Evolutionary conservation across 53 echinoderm and acorn worm genomes (phyloP).

Genomic region (Holothuria leucospilota): DNA sequence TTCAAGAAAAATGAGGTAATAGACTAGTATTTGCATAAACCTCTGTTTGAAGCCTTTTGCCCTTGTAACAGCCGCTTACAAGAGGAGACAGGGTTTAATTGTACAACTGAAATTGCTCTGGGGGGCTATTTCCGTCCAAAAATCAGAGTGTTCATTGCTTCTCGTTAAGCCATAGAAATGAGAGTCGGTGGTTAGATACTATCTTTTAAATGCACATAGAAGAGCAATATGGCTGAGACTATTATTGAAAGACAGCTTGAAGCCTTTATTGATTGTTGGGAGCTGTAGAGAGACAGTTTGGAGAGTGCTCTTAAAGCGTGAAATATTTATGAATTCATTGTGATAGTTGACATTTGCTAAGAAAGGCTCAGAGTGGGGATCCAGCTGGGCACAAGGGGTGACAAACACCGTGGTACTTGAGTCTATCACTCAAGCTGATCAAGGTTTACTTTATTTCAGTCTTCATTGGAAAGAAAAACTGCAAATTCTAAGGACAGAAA

Average conservation of each 20-base stretch:
- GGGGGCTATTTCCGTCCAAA: slow-evolving; percentile 44
- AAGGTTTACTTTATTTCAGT: no score
- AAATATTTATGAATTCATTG: slow-evolving; percentile 52
- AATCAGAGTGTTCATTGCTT: slow-evolving; percentile 32
- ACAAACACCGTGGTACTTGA: no score
- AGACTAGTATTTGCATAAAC: not conserved
- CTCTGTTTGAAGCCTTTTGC: not conserved
- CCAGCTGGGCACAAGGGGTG: no score
- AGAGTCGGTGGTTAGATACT: slow-evolving; percentile 36
- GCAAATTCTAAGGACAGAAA: no score
- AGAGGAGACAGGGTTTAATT: slow-evolving; percentile 27
- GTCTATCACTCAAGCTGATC: no score
- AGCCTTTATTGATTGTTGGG: slow-evolving; percentile 49
- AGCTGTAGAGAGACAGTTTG: slow-evolving; percentile 49
- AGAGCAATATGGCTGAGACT: slow-evolving; percentile 43
- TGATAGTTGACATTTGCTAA: slow-evolving; percentile 37
- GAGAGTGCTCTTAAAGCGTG: slow-evolving; percentile 40
- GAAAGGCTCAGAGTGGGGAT: slow-evolving; percentile 1
- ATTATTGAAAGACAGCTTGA: slow-evolving; percentile 45
- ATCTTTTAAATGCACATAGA: slow-evolving; percentile 26
- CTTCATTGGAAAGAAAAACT: no score
- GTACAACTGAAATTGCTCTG: slow-evolving; percentile 35
- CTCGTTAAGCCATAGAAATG: slow-evolving; percentile 21
- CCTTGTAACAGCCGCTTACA: slow-evolving; percentile 17
- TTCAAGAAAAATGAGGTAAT: not conserved